Evolutionary conservation across 2,888 invertebrate genomes (phyloP), one percentile per base, ranked within the genome.

Genomic region (Chloromyia formosa): DNA sequence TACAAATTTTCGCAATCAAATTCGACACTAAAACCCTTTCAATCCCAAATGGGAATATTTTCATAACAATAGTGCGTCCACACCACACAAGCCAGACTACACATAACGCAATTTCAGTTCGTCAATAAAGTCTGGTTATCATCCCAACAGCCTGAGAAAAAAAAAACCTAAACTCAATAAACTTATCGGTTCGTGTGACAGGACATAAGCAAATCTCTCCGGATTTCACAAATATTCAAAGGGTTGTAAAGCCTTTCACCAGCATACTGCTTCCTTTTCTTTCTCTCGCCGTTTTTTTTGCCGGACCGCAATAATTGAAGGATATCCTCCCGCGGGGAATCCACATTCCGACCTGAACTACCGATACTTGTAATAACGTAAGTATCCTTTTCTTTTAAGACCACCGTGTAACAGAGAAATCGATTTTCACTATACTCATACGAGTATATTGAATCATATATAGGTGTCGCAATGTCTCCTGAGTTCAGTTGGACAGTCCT

Each of bases 1-100:
- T 42, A 58, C 58, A 53, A 71, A 71, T 58, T 71, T 71, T 71
- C 58, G 23, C 71, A 71, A 71, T 71, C 71, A 45, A 58, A 56
- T 71, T 40, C 71, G 45, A 71, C 71, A 40, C 27, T 45, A 71
- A 49, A 66, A 71, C 71, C 71, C 71, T 71, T 71, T 35, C 71
- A 42, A 14, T 71, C 56, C 71, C 56, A 40, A 40, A 71, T 71
- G 71, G 71, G 71, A 71, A 71, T 71, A 58, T 42, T 71, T 58
- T 71, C 71, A 71, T 71, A 58, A 58, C 71, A 58, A 66, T 35
- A 66, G 49, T 14, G 16, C 49, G 49, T 66, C 66, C 45, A 10
- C 5, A 42, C 23, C 22, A 12, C 27, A 35, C 45, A 16, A 45
- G 14, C 49, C 10, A 66, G 49, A 49, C 66, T 66, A 66, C 66